phyloP scores from a whole-genome alignment of 1,140 invertebrate genomes.

The Achatina immaculata region DNA sequence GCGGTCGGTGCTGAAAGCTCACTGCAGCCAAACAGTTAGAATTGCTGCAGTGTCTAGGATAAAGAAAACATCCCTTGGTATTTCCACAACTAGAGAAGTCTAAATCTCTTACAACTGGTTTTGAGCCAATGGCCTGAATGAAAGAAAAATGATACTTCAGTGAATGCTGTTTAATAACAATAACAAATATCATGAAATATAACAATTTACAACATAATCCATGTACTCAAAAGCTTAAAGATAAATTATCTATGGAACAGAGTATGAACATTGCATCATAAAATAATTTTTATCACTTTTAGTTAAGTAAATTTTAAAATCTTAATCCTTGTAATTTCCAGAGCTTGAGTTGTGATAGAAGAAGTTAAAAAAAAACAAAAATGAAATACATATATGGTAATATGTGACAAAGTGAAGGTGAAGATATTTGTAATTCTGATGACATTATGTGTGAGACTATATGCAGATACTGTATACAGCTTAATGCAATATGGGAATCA shows the following conservation, averaged over 20 bases:
- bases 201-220: neutral
- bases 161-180: neutral
- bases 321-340: too few species aligned
- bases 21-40: slow-evolving; percentile 10
- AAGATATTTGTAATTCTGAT: too few species aligned
- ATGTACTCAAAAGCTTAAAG: neutral
- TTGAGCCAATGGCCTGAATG: neutral
- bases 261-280: neutral
- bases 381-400: too few species aligned
- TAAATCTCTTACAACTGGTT: neutral
- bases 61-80: slow-evolving; percentile 28
- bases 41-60: neutral
- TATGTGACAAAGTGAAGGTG: too few species aligned
- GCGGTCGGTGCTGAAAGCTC: neutral
- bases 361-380: too few species aligned
- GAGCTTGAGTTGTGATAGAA: too few species aligned
- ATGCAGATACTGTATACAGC: too few species aligned
- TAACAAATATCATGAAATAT: neutral
- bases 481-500: too few species aligned
- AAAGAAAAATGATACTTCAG: too few species aligned
- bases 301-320: too few species aligned
- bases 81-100: slow-evolving; percentile 21
- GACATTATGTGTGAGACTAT: too few species aligned
- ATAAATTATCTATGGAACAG: neutral
- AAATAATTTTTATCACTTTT: neutral